These are phyloP conservation scores for Brachyrhaphis roseni DNA, from an alignment of 2,797 vertebrate species.

Conservation along the genomic window DNA sequence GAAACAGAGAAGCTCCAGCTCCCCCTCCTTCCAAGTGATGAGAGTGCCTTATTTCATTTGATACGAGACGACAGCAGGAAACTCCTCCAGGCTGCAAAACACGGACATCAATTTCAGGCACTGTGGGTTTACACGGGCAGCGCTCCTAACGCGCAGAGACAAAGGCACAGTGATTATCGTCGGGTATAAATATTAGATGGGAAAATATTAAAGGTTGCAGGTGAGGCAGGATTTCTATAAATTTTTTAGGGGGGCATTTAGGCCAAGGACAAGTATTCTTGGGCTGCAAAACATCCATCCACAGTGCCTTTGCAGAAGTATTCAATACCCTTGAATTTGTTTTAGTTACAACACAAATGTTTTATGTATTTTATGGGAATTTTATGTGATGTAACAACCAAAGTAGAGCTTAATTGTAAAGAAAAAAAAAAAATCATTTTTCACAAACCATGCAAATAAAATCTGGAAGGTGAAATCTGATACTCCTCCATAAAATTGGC, in stretches of 20 bases:
- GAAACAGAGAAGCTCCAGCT: conserved; percentile 28
- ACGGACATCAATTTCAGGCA: conserved; percentile 61
- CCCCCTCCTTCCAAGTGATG: conserved; percentile 11
- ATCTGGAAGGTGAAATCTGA: background rate
- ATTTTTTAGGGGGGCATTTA: conserved; percentile 21
- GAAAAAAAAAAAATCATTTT: too few species aligned
- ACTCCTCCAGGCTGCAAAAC: conserved; percentile 39
- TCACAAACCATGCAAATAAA: background rate
- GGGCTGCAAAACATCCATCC: background rate
- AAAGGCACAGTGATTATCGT: conserved; percentile 28
- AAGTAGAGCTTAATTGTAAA: background rate
- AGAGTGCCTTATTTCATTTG: conserved; percentile 37
- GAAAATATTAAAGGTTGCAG: conserved; percentile 15
- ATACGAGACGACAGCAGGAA: conserved; percentile 58
- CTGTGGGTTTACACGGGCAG: conserved; percentile 47
- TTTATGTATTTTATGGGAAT: background rate
- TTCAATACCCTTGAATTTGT: background rate
- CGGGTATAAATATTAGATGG: conserved; percentile 19
- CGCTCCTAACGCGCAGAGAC: conserved; percentile 18
- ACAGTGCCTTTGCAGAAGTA: background rate
- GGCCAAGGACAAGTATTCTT: background rate
- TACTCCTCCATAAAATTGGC: background rate
- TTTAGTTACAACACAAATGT: background rate
- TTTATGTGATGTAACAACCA: background rate
- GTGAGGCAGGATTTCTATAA: conserved; percentile 17